phyloP scores from a whole-genome alignment of 2,797 vertebrate species.

The Graptemys geographica region DNA sequence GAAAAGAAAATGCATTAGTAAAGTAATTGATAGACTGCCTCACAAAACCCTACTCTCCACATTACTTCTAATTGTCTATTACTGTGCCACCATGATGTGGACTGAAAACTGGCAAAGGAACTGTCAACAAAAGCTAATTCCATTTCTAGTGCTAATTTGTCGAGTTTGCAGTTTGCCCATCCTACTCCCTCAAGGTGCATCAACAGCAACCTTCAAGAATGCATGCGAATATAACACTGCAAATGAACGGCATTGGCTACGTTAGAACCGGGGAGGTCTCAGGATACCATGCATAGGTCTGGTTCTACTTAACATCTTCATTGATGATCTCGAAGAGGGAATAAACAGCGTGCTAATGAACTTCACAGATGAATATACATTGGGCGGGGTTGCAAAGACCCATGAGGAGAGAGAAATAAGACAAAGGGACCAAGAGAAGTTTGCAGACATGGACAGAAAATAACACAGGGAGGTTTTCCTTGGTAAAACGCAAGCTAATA shows the following conservation, averaged over 20 bases:
- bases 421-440: not conserved
- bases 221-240: not conserved
- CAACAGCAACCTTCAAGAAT: not conserved
- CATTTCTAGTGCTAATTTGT: not conserved
- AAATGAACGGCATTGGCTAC: not conserved
- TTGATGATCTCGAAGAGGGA: not conserved
- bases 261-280: not conserved
- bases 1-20: not conserved
- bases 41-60: not conserved
- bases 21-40: not conserved
- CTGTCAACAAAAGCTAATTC: not conserved
- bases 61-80: not conserved
- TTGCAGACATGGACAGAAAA: not conserved
- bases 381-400: not conserved
- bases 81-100: accelerated
- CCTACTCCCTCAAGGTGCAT: not conserved
- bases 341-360: not conserved
- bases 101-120: not conserved
- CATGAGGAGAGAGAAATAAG: not conserved
- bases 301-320: not conserved
- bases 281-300: not conserved
- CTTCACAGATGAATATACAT: not conserved
- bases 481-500: not conserved
- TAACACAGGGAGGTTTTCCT: not conserved
- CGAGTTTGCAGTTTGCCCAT: accelerated